These are phyloP conservation scores for Crepidodera aurea DNA, from an alignment of 2,888 invertebrate genomes.

Conservation along the genomic window DNA sequence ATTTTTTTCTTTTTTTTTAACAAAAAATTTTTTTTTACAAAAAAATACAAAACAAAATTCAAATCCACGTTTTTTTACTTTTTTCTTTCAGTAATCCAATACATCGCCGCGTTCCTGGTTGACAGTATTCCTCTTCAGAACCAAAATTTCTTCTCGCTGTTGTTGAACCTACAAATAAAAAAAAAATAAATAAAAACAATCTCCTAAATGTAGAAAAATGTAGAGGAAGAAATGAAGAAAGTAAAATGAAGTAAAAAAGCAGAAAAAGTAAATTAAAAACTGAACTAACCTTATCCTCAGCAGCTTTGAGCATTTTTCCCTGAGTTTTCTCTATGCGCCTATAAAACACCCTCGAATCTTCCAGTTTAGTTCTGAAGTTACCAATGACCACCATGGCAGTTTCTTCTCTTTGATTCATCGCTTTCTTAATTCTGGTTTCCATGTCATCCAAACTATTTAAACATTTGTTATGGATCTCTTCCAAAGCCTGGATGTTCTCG, in stretches of 20 bases:
- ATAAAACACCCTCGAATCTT: not conserved
- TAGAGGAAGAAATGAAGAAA: not conserved
- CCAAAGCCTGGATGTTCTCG: not conserved
- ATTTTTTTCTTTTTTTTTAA: too few relatives aligned
- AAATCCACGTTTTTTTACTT: not conserved
- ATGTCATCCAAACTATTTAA: not conserved
- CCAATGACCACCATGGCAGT: not conserved
- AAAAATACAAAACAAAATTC: not conserved
- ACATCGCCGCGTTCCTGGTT: not conserved
- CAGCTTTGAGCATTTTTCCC: not conserved
- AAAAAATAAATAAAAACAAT: not conserved
- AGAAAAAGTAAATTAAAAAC: too few relatives aligned
- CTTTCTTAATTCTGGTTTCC: not conserved
- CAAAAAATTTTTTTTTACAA: not conserved
- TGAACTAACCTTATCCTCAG: not conserved
- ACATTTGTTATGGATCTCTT: not conserved
- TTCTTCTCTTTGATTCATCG: not conserved
- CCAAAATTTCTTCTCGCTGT: not conserved
- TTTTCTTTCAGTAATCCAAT: not conserved
- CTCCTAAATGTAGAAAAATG: not conserved
- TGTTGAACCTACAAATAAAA: constrained; percentile 1
- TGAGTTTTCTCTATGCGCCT: not conserved
- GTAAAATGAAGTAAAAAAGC: not conserved
- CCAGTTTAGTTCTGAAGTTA: not conserved
- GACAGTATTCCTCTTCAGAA: not conserved